These are phyloP conservation scores for Tachystola acroxantha DNA, from an alignment of 2,888 invertebrate genomes.

Conservation along the genomic window DNA sequence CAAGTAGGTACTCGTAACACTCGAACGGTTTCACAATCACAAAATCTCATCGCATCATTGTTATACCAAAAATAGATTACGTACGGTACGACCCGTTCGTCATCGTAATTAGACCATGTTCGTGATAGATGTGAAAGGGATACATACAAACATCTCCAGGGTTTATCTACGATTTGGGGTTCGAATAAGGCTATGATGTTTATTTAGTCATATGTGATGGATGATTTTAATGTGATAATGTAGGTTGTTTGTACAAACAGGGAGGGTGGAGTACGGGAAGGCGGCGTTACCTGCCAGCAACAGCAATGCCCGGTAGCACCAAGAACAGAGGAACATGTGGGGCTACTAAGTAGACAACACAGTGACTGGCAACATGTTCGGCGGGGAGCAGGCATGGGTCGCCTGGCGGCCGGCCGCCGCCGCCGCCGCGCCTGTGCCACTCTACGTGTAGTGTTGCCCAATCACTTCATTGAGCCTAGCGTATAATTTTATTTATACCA, in stretches of 20 bases:
- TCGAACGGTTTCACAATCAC: too few species aligned
- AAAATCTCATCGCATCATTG: not conserved
- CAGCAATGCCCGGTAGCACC: conserved; percentile 30
- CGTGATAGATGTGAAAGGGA: not conserved
- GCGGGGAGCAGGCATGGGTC: too few species aligned
- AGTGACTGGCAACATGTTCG: conserved; percentile 11
- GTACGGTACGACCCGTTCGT: too few species aligned
- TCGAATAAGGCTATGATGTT: too few species aligned
- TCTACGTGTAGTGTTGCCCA: conserved; percentile 1
- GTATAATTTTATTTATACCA: not conserved
- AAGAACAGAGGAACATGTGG: conserved; percentile 37
- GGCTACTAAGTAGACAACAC: conserved; percentile 15
- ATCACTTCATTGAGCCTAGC: not conserved
- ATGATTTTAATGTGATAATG: too few species aligned
- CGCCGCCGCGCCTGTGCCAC: too few species aligned
- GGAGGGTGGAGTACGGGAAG: too few species aligned
- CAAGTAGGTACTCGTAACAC: too few species aligned
- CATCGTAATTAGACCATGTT: not conserved
- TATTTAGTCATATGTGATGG: too few species aligned
- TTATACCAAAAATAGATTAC: not conserved
- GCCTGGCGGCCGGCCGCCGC: not conserved
- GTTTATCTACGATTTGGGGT: too few species aligned
- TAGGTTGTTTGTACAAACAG: too few species aligned
- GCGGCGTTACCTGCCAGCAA: conserved; percentile 30
- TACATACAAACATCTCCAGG: not conserved